These are phyloP conservation scores for Thera obeliscata DNA, from an alignment of 2,888 invertebrate species.

Conservation along the genomic window DNA sequence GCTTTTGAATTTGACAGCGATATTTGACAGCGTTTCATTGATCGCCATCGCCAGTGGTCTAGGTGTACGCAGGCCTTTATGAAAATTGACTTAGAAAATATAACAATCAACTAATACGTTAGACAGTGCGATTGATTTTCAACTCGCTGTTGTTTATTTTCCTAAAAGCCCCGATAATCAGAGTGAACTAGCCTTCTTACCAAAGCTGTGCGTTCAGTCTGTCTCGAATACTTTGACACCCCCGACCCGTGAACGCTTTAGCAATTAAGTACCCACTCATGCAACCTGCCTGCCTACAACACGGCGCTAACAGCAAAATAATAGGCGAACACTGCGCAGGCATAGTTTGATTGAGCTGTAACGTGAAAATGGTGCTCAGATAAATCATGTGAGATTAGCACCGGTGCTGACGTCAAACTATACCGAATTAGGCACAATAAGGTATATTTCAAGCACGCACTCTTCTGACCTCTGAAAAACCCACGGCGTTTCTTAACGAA, in stretches of 20 bases:
- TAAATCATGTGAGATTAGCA: slow-evolving; percentile 4
- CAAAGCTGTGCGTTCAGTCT: slow-evolving; percentile 16
- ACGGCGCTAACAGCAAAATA: slow-evolving; percentile 24
- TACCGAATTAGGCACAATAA: not conserved
- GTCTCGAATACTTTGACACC: slow-evolving; percentile 33
- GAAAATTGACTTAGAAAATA: too few species aligned
- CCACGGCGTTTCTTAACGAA: too few species aligned
- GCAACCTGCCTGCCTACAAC: slow-evolving; percentile 29
- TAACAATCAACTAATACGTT: too few species aligned
- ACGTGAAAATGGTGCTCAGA: slow-evolving; percentile 1
- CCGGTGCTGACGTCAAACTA: not conserved
- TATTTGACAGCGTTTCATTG: too few species aligned
- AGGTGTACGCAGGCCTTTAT: too few species aligned
- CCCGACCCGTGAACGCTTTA: slow-evolving; percentile 34
- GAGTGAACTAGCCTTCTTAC: slow-evolving; percentile 1
- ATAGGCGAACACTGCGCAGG: slow-evolving; percentile 17
- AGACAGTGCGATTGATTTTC: too few species aligned
- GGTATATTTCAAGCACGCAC: too few species aligned
- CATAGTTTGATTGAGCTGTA: slow-evolving; percentile 15
- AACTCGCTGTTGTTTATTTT: too few species aligned
- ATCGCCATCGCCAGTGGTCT: too few species aligned
- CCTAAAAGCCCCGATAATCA: not conserved
- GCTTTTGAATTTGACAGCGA: too few species aligned
- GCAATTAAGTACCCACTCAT: slow-evolving; percentile 39
- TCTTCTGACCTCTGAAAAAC: too few species aligned